phyloP scores from a whole-genome alignment of 2,888 invertebrate genomes.

The Gryllus longicercus region DNA sequence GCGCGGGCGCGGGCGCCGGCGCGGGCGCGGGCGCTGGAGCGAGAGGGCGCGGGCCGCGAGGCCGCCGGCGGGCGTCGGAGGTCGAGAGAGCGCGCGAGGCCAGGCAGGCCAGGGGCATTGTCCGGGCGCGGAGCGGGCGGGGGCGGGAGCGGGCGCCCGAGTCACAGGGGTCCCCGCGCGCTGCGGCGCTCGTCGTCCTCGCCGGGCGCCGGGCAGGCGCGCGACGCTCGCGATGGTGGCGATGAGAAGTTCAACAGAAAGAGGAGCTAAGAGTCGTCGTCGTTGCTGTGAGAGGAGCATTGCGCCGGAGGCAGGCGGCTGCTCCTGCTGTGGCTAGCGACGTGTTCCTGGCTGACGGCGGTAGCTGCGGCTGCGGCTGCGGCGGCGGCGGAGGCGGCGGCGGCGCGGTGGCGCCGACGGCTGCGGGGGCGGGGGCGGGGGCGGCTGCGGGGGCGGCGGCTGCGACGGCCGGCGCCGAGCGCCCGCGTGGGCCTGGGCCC shows the following conservation, averaged over 20 bases:
- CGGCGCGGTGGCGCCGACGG: conserved; percentile 33
- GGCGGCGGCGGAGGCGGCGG: conserved; percentile 46
- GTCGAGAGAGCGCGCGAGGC: neutral
- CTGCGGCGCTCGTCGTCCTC: neutral
- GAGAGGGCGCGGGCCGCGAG: neutral
- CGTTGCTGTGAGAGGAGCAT: conserved; percentile 34
- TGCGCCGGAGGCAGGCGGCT: conserved; percentile 31
- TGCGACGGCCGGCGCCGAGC: too few relatives aligned
- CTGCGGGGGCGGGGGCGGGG: too few relatives aligned
- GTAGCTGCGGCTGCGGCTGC: conserved; percentile 46
- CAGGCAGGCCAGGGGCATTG: conserved; percentile 35
- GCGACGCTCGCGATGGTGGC: conserved; percentile 11
- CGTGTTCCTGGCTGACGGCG: conserved; percentile 37
- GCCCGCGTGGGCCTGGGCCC: conserved; percentile 37
- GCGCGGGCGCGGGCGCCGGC: neutral
- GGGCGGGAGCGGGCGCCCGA: neutral
- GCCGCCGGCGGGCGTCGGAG: neutral
- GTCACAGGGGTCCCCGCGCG: neutral
- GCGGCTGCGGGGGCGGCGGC: too few relatives aligned
- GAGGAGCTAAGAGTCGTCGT: conserved; percentile 34
- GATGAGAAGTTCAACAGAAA: conserved; percentile 30
- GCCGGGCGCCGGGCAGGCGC: neutral
- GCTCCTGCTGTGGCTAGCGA: conserved; percentile 18
- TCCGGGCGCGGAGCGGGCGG: conserved; percentile 20
- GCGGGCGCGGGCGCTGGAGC: neutral